Evolutionary conservation across 2,888 invertebrate genomes (phyloP).

Genomic region (Escarpia spicata): DNA sequence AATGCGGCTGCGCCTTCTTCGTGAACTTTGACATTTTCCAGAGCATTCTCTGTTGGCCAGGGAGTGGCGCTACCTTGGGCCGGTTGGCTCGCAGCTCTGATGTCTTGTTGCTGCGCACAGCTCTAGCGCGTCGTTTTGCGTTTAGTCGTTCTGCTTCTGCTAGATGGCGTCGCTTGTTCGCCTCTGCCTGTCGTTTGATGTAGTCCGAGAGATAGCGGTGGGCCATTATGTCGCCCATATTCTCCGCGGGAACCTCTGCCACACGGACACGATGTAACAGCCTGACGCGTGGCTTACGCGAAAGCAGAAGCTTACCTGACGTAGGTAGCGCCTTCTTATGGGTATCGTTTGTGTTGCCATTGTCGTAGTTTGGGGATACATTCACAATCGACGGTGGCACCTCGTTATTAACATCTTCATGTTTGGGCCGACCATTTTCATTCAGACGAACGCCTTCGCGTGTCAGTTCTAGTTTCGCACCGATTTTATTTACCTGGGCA

Average conservation of each 20-base stretch:
- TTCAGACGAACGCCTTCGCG: neutral
- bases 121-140: neutral
- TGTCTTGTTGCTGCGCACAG: neutral
- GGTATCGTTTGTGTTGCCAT: neutral
- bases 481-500: neutral
- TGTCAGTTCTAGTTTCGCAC: neutral
- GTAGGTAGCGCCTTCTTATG: neutral
- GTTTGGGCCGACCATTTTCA: neutral
- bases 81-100: neutral
- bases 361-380: neutral
- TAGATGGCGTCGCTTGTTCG: neutral
- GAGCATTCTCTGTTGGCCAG: neutral
- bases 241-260: neutral
- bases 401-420: neutral
- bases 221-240: neutral
- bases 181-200: neutral
- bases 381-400: too few species aligned
- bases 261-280: neutral
- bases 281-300: conserved; percentile 7
- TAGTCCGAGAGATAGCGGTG: neutral
- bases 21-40: neutral
- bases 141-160: neutral
- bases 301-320: neutral
- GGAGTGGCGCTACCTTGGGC: neutral
- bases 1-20: conserved; percentile 3